Evolutionary conservation across 2,888 invertebrate genomes (phyloP).

Genomic region (Selenia dentaria): DNA sequence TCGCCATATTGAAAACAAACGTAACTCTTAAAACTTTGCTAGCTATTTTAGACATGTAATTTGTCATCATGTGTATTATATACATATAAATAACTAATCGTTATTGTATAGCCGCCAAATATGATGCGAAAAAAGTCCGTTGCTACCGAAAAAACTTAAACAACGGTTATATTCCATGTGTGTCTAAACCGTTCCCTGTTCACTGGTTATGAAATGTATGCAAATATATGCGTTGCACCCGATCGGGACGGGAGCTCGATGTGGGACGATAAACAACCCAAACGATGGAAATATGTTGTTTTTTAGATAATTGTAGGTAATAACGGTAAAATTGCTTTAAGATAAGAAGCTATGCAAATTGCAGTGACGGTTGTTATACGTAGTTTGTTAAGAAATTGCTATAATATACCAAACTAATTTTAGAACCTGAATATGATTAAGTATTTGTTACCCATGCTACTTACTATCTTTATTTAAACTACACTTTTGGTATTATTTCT

Average conservation of each 20-base stretch:
- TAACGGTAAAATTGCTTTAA: conserved; percentile 5
- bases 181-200: conserved; percentile 80
- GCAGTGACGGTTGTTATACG: not conserved
- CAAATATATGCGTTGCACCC: conserved; percentile 74
- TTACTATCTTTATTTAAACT: too few relatives aligned
- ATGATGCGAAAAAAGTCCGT: too few relatives aligned
- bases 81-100: too few relatives aligned
- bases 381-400: not conserved
- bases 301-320: conserved; percentile 16
- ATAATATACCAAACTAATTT: too few relatives aligned
- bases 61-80: too few relatives aligned
- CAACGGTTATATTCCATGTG: conserved; percentile 75
- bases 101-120: too few relatives aligned
- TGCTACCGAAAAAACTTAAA: conserved; percentile 55
- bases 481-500: too few relatives aligned
- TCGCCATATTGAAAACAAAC: too few relatives aligned
- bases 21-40: too few relatives aligned
- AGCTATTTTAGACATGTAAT: too few relatives aligned
- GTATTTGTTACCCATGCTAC: too few relatives aligned
- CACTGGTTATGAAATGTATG: conserved; percentile 84
- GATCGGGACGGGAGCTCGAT: conserved; percentile 23
- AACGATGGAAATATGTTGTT: conserved; percentile 24
- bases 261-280: conserved; percentile 25
- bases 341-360: conserved; percentile 2
- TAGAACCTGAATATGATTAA: too few relatives aligned